phyloP scores from a whole-genome alignment of 2,113 vertebrate species.

The Gasterosteus aculeatus region DNA sequence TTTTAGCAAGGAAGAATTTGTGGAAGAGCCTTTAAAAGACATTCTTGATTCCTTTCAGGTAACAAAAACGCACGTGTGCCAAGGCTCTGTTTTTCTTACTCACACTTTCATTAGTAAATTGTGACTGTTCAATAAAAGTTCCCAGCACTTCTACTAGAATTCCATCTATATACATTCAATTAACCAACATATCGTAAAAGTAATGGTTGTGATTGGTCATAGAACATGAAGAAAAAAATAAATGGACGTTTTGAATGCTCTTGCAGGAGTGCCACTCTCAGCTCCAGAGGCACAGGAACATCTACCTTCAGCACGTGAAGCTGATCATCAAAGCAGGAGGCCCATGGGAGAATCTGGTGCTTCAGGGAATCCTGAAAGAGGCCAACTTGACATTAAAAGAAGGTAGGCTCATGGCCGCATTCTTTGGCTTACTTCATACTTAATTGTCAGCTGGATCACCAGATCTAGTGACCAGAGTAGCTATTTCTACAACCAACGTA shows the following conservation, averaged over 20 bases:
- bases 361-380: constrained; percentile 92
- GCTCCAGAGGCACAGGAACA: constrained; percentile 90
- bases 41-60: constrained; percentile 97
- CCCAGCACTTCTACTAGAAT: not conserved
- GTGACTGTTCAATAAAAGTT: not conserved
- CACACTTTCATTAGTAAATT: not conserved
- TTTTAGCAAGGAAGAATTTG: constrained; percentile 97
- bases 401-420: constrained; percentile 48
- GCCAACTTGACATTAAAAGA: constrained; percentile 86
- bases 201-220: not conserved
- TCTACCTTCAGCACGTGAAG: constrained; percentile 91
- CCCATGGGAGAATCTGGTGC: constrained; percentile 93
- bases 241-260: no score
- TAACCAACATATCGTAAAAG: not conserved
- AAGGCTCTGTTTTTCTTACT: not conserved
- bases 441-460: not conserved
- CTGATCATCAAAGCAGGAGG: constrained; percentile 93
- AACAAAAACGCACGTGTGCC: constrained; percentile 38
- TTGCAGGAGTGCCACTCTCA: constrained; percentile 89
- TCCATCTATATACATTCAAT: not conserved
- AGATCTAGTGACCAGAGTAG: not conserved
- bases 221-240: not conserved
- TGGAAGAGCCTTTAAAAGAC: constrained; percentile 94
- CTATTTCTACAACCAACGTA: not conserved
- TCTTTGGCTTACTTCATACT: not conserved